These are phyloP conservation scores for Axis porcinus DNA, from an alignment of 2,113 vertebrate species.

Conservation along the genomic window DNA sequence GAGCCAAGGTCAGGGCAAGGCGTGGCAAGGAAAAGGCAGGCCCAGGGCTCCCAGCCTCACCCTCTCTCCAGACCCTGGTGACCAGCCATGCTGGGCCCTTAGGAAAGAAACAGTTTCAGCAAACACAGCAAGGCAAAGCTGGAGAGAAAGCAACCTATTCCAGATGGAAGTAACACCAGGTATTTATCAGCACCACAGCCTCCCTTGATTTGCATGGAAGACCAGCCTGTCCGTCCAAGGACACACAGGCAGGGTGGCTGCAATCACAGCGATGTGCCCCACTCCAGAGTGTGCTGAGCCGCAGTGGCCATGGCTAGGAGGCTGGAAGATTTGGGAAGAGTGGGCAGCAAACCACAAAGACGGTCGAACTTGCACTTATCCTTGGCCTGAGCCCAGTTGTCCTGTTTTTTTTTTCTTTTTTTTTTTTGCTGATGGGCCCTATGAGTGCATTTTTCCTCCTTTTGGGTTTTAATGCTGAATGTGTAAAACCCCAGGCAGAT, in stretches of 20 bases:
- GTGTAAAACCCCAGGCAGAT: conserved; percentile 42
- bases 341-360: not conserved
- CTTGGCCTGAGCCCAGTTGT: not conserved
- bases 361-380: not conserved
- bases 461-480: conserved; percentile 46
- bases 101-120: not conserved
- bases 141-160: not conserved
- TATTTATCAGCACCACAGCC: not conserved
- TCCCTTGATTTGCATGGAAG: not conserved
- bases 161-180: not conserved
- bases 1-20: not conserved
- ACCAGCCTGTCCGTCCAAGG: not conserved
- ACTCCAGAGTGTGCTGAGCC: not conserved
- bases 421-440: conserved; percentile 33
- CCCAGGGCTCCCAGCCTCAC: not conserved
- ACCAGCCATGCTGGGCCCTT: not conserved
- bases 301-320: not conserved
- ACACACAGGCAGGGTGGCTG: not conserved
- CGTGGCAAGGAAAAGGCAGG: not conserved
- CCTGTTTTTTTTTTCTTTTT: not conserved
- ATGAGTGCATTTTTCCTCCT: conserved; percentile 34
- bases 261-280: not conserved
- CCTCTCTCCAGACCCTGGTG: not conserved
- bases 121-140: not conserved
- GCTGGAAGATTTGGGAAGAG: not conserved